Evolutionary conservation across 1,140 invertebrate genomes (phyloP).

Genomic region (Cheumatopsyche charites): DNA sequence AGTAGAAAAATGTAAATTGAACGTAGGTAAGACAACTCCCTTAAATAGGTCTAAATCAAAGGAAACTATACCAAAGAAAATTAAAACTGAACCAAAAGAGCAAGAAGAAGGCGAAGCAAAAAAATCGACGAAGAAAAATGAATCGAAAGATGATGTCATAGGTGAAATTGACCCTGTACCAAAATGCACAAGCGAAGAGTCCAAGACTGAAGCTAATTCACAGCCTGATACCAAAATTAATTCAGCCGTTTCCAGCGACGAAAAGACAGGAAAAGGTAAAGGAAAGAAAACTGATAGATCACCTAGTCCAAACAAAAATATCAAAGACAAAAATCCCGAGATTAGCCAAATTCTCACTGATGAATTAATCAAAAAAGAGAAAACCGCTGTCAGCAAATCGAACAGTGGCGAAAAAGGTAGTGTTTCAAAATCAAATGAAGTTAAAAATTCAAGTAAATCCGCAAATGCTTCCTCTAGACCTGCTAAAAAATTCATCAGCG

Average conservation of each 20-base stretch:
- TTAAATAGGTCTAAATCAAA: conserved; percentile 24
- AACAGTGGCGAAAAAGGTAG: conserved; percentile 23
- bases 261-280: conserved; percentile 23
- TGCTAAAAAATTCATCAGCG: conserved; percentile 38
- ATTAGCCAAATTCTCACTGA: background rate
- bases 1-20: conserved; percentile 28
- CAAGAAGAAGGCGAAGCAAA: conserved; percentile 1
- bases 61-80: conserved; percentile 34
- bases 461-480: conserved; percentile 21
- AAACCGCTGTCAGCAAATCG: background rate
- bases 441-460: background rate
- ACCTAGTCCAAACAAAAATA: conserved; percentile 8
- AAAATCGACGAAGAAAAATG: conserved; percentile 9
- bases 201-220: conserved; percentile 21
- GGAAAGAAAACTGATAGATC: conserved; percentile 15
- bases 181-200: background rate
- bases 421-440: conserved; percentile 11
- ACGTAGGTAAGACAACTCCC: background rate
- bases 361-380: conserved; percentile 26
- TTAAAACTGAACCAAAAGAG: conserved; percentile 34
- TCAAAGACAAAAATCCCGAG: background rate
- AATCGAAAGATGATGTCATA: background rate
- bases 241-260: background rate
- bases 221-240: background rate
- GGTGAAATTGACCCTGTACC: background rate